phyloP scores from a whole-genome alignment of 2,888 invertebrate genomes.

The Seira sanloemensis region DNA sequence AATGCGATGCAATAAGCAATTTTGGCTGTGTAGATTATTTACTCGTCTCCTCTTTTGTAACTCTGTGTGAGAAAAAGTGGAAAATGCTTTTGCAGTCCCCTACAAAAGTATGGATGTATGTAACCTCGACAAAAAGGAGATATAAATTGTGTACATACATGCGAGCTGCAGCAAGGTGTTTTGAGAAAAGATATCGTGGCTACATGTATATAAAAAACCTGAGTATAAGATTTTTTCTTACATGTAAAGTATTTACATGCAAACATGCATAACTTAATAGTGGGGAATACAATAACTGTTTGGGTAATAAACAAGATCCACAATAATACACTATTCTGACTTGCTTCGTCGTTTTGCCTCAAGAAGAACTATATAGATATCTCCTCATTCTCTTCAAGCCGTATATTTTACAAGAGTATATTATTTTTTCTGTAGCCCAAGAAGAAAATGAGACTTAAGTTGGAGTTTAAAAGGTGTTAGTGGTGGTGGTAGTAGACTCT shows the following conservation, averaged over 20 bases:
- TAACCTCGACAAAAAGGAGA: not conserved
- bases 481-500: not conserved
- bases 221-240: not conserved
- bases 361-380: no score
- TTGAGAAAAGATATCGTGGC: not conserved
- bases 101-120: not conserved
- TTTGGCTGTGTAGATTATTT: not conserved
- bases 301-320: not conserved
- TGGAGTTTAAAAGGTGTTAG: not conserved
- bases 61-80: slow-evolving; percentile 4
- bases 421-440: not conserved
- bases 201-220: not conserved
- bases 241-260: not conserved
- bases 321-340: not conserved
- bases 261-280: not conserved
- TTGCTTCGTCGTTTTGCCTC: no score
- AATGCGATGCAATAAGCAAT: not conserved
- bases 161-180: not conserved
- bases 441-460: not conserved
- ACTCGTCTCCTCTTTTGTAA: not conserved
- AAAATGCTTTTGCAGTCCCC: not conserved
- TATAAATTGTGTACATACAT: not conserved
- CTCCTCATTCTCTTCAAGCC: no score
- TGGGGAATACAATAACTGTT: not conserved
- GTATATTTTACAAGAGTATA: no score